Evolutionary conservation across 2,113 vertebrate species (phyloP), one percentile per base, ranked within the genome.

Genomic region (Hymenochirus boettgeri): DNA sequence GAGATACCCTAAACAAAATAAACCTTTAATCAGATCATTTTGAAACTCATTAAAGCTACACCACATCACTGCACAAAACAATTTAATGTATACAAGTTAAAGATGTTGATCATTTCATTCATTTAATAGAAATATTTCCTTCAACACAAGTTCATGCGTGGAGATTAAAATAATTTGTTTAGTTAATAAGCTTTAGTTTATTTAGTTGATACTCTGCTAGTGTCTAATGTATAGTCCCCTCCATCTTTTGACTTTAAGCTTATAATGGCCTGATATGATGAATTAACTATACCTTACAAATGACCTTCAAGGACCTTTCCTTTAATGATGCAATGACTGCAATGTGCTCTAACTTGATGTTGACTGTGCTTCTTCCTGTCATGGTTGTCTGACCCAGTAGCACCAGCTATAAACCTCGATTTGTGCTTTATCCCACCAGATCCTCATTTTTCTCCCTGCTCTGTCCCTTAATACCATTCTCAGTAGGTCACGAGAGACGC

Each of bases 71-170:
- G 55, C 26, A 11, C 4, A 3, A 42, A 47, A 59, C 22, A 25
- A 51, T 45, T 51, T 67, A 58, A 67, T 31, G 37, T 45, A 59
- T 67, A 9, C 45, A 39, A 67, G 39, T 37, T 39, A 67, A 67
- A 51, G n/a, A 65, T 48, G 27, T 42, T 29, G 47, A 26, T 58
- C 55, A 45, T 66, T 66, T 58, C 55, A 58, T 66, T 58, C 39
- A 37, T 58, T 33, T 67, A 58, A 66, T 66, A 27, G 54, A 27
- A 39, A 57, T 57, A 58, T 29, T 17, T 24, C 64, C 64, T 66
- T 58, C 55, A 66, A 42, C 29, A 26, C 10, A 50, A 45, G 42
- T 58, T 55, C 55, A 45, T 37, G 12, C 26, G 45, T 37, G 54
- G 26, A 58, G 31, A 57, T 57, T 50, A 66, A 35, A 55, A 37